Percentiles rank a stretch among this genome's conserved stretches.
Conservation (phyloP, 2,797 vertebrate genomes). For the Steatocranus sp. region DNA sequence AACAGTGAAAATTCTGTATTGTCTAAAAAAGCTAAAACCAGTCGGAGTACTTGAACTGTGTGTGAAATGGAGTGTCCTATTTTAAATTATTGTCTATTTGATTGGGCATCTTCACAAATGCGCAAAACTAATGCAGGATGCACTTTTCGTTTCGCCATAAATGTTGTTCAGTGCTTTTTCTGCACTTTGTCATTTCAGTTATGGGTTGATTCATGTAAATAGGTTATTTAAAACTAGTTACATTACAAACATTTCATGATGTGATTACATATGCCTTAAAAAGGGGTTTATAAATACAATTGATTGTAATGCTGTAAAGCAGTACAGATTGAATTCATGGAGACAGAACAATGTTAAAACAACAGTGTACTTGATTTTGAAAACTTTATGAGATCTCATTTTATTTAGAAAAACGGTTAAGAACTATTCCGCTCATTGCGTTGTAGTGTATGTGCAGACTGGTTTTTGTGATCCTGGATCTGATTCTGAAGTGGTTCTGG, state of each 20-base stretch:
- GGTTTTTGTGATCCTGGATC: not conserved
- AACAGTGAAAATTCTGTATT: not conserved
- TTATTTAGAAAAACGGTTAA: not conserved
- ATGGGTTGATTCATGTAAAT: rapidly evolving
- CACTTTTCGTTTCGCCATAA: not conserved
- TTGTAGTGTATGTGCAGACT: not conserved
- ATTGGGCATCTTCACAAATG: not conserved
- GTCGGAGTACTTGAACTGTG: not conserved
- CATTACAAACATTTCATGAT: not conserved
- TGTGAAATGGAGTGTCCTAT: not conserved
- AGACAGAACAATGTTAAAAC: too few relatives aligned
- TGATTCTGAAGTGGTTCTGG: not conserved
- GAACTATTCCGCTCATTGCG: too few relatives aligned
- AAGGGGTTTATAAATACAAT: too few relatives aligned
- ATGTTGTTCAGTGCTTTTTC: not conserved
- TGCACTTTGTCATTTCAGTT: not conserved
- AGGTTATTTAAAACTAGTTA: not conserved
- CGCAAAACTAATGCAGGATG: not conserved
- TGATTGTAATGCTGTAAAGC: too few relatives aligned
- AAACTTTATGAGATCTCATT: not conserved
- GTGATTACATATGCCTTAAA: too few relatives aligned
- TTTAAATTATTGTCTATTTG: not conserved
- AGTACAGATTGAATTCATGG: rapidly evolving
- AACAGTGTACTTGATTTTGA: too few relatives aligned
- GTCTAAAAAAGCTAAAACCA: too few relatives aligned